A percentile compares a stretch with the other conserved stretches of the same genome.
Conservation (phyloP, 2,888 invertebrate species). For the Eristalinus aeneus region DNA sequence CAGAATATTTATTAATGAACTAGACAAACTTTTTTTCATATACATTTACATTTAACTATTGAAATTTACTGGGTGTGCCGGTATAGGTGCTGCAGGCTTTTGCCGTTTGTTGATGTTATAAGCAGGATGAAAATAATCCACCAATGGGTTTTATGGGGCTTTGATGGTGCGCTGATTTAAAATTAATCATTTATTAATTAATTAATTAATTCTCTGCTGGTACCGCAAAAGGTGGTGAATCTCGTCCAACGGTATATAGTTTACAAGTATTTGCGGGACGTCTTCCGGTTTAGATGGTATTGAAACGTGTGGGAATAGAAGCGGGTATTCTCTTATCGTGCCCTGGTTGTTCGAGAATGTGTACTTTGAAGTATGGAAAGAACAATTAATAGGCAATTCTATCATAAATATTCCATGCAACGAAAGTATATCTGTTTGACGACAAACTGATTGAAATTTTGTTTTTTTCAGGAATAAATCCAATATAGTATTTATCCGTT, state of each 20-base stretch:
- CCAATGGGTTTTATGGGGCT: neutral
- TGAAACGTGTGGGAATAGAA: too few species aligned
- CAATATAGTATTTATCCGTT: slow-evolving; percentile 6
- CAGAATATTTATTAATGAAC: too few species aligned
- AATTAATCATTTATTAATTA: too few species aligned
- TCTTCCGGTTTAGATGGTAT: slow-evolving; percentile 11
- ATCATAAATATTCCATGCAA: slow-evolving; percentile 5
- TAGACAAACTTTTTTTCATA: too few species aligned
- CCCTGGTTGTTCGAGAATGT: too few species aligned
- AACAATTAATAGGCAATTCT: too few species aligned
- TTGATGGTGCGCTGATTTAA: slow-evolving; percentile 16
- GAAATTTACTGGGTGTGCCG: too few species aligned
- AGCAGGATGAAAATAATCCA: neutral
- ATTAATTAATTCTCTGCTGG: slow-evolving; percentile 1
- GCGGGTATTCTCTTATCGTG: too few species aligned
- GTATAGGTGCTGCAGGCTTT: neutral
- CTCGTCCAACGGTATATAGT: slow-evolving; percentile 7
- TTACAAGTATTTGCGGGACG: slow-evolving; percentile 7
- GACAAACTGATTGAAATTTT: too few species aligned
- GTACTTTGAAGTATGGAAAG: too few species aligned
- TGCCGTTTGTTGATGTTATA: neutral
- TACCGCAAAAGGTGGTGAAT: slow-evolving; percentile 4
- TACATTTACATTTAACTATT: too few species aligned
- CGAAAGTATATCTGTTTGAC: slow-evolving; percentile 21
- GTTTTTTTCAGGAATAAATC: too few species aligned